Conservation (phyloP, 2,113 vertebrate genomes). For the Recurvirostra avosetta region DNA sequence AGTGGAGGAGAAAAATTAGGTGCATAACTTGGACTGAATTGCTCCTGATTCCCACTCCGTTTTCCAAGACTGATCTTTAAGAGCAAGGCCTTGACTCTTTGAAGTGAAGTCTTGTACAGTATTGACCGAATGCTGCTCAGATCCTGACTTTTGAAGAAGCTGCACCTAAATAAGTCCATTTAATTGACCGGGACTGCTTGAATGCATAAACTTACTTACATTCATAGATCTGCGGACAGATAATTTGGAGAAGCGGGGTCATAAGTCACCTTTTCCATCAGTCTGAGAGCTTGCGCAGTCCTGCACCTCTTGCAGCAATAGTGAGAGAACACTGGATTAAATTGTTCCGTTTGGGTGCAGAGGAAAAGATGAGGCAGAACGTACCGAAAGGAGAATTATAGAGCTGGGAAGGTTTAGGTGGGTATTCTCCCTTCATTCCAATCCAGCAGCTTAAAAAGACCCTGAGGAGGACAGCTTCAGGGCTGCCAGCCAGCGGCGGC, state of each 20-base stretch:
- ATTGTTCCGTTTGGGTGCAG: neutral
- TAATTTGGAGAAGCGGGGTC: neutral
- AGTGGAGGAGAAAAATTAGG: neutral
- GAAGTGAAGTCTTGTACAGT: neutral
- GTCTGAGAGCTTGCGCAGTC: neutral
- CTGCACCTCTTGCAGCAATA: neutral
- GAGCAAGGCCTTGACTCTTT: neutral
- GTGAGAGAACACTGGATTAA: neutral
- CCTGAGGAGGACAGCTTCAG: neutral
- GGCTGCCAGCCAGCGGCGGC: neutral
- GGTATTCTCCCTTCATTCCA: neutral
- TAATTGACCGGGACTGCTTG: neutral
- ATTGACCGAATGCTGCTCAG: neutral
- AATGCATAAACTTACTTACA: neutral
- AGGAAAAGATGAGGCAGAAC: neutral
- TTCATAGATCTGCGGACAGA: neutral
- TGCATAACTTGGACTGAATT: neutral
- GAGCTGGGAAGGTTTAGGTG: neutral
- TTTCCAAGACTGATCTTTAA: neutral
- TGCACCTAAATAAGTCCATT: neutral
- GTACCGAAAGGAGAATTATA: accelerated
- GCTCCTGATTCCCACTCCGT: neutral
- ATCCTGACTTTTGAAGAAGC: neutral
- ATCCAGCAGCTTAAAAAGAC: neutral
- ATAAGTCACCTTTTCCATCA: neutral